phyloP scores from a whole-genome alignment of 2,888 invertebrate genomes.

The Lacanobia oleracea region DNA sequence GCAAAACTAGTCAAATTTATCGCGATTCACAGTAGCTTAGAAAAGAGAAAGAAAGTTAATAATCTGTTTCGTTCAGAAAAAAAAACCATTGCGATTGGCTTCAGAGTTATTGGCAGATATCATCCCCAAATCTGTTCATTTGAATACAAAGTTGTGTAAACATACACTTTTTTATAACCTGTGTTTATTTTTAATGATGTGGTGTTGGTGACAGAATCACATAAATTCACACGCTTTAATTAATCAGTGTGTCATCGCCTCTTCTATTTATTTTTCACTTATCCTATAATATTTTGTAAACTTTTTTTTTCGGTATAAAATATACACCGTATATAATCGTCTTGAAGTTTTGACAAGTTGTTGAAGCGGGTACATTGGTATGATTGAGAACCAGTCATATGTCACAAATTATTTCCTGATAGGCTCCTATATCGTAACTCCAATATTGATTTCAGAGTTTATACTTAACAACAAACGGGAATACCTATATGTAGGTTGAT shows the following conservation, averaged over 20 bases:
- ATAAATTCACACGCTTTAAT: conserved; percentile 40
- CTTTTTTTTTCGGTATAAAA: not conserved
- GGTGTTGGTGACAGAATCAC: conserved; percentile 21
- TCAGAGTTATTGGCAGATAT: not conserved
- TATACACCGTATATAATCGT: not conserved
- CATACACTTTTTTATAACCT: conserved; percentile 4
- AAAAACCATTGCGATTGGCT: not conserved
- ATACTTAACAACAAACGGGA: not conserved
- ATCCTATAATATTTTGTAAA: not conserved
- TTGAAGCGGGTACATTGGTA: not conserved
- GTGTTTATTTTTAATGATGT: conserved; percentile 31
- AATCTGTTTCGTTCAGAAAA: too few relatives aligned
- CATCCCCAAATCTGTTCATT: not conserved
- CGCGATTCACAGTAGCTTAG: too few relatives aligned
- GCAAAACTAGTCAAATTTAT: too few relatives aligned
- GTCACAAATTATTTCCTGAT: not conserved
- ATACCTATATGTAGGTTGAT: not conserved
- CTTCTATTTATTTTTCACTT: conserved; percentile 18
- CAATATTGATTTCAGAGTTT: not conserved
- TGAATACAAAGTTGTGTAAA: not conserved
- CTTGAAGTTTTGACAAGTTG: not conserved
- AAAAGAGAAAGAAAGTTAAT: not conserved
- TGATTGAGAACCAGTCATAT: not conserved
- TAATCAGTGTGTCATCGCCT: conserved; percentile 20
- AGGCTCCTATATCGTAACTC: not conserved